A percentile compares a stretch with the other conserved stretches of the same genome.
phyloP scores from a whole-genome alignment of 2,888 invertebrate species.

The Synanthedon vespiformis region DNA sequence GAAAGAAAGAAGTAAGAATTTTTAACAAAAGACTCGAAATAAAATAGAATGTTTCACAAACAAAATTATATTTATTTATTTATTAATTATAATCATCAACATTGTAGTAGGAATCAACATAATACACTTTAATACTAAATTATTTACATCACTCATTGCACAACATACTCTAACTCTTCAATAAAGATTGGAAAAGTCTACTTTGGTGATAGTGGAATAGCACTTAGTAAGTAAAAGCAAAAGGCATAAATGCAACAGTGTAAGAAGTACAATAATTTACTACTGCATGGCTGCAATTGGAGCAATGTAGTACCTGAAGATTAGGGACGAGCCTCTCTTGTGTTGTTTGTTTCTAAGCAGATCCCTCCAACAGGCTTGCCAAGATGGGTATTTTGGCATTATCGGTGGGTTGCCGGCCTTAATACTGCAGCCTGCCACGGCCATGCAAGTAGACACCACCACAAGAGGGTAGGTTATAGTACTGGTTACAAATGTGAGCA shows the following conservation, averaged over 20 bases:
- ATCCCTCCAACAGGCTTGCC: constrained; percentile 88
- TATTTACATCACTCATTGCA: constrained; percentile 60
- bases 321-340: constrained; percentile 86
- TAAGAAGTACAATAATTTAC: constrained; percentile 21
- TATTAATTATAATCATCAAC: constrained; percentile 52
- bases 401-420: constrained; percentile 85
- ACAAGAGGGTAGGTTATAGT: constrained; percentile 92
- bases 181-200: constrained; percentile 42
- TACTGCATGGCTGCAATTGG: constrained; percentile 55
- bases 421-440: constrained; percentile 82
- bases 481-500: constrained; percentile 79
- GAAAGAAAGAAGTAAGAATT: too few relatives aligned
- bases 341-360: constrained; percentile 80
- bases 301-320: constrained; percentile 78
- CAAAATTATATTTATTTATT: constrained; percentile 61
- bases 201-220: constrained; percentile 63
- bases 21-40: too few relatives aligned
- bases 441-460: constrained; percentile 92
- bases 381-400: constrained; percentile 85
- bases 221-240: constrained; percentile 63
- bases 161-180: constrained; percentile 29
- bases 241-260: constrained; percentile 48
- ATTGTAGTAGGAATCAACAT: constrained; percentile 59
- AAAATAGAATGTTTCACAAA: constrained; percentile 22
- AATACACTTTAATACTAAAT: constrained; percentile 59